Percentiles rank a stretch among this genome's conserved stretches.
phyloP scores from a whole-genome alignment of 2,888 invertebrate species.

The Amiota communis region DNA sequence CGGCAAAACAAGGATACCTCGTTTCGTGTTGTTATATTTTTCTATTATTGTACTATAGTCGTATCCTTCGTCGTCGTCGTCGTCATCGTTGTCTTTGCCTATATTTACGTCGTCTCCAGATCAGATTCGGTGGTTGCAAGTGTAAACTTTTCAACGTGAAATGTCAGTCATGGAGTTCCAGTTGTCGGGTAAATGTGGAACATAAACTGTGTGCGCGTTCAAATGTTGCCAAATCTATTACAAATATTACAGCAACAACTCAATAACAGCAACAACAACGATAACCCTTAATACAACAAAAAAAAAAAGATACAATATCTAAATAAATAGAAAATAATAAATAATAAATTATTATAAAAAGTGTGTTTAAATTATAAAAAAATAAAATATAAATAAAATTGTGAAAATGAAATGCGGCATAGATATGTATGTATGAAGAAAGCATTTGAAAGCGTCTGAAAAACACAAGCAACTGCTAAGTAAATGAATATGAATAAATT shows the following conservation, averaged over 20 bases:
- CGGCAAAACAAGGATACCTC: slow-evolving; percentile 10
- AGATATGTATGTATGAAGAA: neutral
- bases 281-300: neutral
- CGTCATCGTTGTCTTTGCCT: too few species aligned
- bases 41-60: too few species aligned
- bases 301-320: neutral
- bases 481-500: slow-evolving; percentile 6
- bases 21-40: slow-evolving; percentile 17
- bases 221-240: slow-evolving; percentile 9
- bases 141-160: slow-evolving; percentile 44
- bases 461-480: slow-evolving; percentile 12
- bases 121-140: slow-evolving; percentile 27
- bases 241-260: slow-evolving; percentile 17
- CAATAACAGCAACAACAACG: neutral
- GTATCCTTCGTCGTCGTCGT: too few species aligned
- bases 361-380: slow-evolving; percentile 10
- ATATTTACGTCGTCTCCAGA: neutral
- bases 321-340: slow-evolving; percentile 25
- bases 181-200: slow-evolving; percentile 72
- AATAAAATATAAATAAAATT: slow-evolving; percentile 27
- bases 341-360: slow-evolving; percentile 15
- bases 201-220: slow-evolving; percentile 58
- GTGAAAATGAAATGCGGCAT: slow-evolving; percentile 9
- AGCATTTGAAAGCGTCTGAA: neutral
- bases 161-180: slow-evolving; percentile 73